Conservation (phyloP, 30 jellyfish, hydroid and myxozoan species). For the Nemopilema nomurai region DNA sequence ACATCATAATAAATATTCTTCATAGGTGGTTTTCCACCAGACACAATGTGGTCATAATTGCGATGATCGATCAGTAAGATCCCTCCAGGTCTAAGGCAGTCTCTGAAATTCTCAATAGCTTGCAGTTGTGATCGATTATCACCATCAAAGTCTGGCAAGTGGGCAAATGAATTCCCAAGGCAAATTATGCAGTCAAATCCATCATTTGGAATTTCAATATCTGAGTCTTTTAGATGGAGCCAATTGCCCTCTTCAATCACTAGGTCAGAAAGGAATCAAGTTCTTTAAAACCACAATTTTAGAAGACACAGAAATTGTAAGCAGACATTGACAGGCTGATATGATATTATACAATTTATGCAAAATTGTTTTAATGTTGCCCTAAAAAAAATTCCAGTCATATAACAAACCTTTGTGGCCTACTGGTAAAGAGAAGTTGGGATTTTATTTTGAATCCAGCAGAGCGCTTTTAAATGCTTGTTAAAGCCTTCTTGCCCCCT, state of each 20-base stretch:
- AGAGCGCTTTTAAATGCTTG: background rate
- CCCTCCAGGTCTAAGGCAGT: constrained; percentile 86
- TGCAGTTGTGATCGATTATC: constrained; percentile 70
- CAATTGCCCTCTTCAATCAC: constrained; percentile 98
- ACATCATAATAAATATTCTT: constrained; percentile 92
- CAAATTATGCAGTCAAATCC: constrained; percentile 97
- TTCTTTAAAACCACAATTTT: background rate
- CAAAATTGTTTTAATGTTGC: no score
- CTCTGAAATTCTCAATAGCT: constrained; percentile 88
- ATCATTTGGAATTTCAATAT: constrained; percentile 66
- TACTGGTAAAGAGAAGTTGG: background rate
- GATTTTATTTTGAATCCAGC: background rate
- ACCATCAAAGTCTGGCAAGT: constrained; percentile 97
- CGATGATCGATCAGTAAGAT: constrained; percentile 93
- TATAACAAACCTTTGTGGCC: no score
- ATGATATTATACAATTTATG: no score
- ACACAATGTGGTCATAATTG: constrained; percentile 87
- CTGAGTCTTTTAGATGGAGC: constrained; percentile 81
- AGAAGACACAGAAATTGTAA: background rate
- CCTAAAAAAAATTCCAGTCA: no score
- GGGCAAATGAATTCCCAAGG: constrained; percentile 98
- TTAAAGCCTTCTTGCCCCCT: background rate
- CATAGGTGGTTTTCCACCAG: constrained; percentile 99
- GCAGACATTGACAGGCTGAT: no score
- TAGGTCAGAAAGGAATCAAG: constrained; percentile 1